Conservation (phyloP, 2,113 vertebrate species). For the Pluvialis apricaria region DNA sequence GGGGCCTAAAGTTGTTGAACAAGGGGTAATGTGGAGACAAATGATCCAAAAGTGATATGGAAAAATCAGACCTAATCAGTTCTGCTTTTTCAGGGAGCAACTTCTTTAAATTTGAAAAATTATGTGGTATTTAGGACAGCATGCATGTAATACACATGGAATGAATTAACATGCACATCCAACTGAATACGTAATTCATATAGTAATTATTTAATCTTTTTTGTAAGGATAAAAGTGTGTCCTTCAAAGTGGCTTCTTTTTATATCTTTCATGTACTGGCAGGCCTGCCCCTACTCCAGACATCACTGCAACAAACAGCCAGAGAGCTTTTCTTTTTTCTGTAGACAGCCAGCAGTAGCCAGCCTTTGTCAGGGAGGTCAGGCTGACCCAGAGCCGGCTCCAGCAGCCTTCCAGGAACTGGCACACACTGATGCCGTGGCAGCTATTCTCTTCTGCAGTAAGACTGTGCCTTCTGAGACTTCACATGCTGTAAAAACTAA, state of each 20-base stretch:
- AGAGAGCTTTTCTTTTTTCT: background rate
- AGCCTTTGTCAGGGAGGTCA: background rate
- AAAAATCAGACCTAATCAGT: background rate
- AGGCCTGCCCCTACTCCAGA: background rate
- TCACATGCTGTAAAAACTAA: background rate
- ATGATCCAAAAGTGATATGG: fast-evolving
- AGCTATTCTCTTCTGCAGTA: background rate
- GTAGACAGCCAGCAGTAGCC: background rate
- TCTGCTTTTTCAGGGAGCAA: background rate
- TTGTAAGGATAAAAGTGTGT: background rate
- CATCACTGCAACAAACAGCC: background rate
- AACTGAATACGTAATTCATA: background rate
- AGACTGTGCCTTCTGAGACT: background rate
- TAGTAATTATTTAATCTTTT: background rate
- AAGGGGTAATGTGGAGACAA: background rate
- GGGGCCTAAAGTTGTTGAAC: background rate
- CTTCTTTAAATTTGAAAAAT: background rate
- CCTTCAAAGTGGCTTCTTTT: background rate
- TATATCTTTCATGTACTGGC: background rate
- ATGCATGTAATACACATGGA: background rate
- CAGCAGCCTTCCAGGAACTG: constrained; percentile 28
- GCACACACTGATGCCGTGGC: fast-evolving
- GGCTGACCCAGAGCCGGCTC: background rate
- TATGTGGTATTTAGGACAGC: fast-evolving
- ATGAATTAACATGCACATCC: background rate